These are phyloP conservation scores for Ellobius talpinus DNA, from an alignment of 2,113 vertebrate genomes.

Conservation along the genomic window DNA sequence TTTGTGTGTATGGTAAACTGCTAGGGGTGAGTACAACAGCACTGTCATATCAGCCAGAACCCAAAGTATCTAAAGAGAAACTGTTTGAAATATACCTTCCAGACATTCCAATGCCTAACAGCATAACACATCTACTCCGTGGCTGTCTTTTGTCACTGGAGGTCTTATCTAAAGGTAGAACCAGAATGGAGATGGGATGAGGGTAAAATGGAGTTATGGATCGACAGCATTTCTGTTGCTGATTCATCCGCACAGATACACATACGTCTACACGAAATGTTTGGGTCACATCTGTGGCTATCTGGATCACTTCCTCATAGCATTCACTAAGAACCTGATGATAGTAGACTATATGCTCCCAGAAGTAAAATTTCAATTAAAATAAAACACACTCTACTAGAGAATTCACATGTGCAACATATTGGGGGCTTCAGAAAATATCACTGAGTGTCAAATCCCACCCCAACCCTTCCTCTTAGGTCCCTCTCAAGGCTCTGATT, in stretches of 20 bases:
- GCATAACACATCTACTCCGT: conserved; percentile 43
- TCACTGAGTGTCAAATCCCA: background rate
- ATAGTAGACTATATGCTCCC: conserved; percentile 28
- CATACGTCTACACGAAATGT: conserved; percentile 23
- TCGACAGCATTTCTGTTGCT: conserved; percentile 41
- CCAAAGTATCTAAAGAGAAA: background rate
- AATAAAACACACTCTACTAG: background rate
- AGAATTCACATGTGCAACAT: background rate
- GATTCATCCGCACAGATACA: background rate
- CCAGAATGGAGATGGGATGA: conserved; percentile 40
- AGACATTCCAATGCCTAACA: conserved; percentile 27
- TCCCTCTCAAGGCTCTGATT: background rate
- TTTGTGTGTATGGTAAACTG: conserved; percentile 62
- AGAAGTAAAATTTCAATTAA: background rate
- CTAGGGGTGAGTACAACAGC: conserved; percentile 44
- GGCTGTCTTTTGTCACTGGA: conserved; percentile 56
- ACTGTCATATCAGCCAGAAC: background rate
- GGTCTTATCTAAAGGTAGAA: conserved; percentile 57
- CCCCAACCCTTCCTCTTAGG: background rate
- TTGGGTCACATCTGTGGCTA: background rate
- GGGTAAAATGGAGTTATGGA: background rate
- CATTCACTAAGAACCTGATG: background rate
- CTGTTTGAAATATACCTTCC: background rate
- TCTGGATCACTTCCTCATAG: background rate
- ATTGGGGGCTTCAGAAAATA: background rate